These are phyloP conservation scores for Agrilus biguttatus DNA, from an alignment of 2,888 invertebrate genomes.

Conservation along the genomic window DNA sequence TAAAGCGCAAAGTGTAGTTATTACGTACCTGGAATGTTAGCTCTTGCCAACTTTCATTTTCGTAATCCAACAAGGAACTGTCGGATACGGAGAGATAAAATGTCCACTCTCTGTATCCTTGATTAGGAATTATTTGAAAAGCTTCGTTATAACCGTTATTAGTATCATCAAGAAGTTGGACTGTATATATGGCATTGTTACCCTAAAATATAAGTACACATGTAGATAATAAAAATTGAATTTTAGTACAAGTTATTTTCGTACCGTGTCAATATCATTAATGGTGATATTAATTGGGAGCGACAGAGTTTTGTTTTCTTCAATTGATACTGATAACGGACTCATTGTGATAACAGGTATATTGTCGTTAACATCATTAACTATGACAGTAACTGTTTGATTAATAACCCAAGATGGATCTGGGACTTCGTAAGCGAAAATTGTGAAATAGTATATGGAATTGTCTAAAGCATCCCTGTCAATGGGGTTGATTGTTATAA, in stretches of 20 bases:
- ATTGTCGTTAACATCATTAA: constrained; percentile 52
- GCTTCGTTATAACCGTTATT: constrained; percentile 28
- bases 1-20: too few species aligned
- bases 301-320: constrained; percentile 39
- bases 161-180: constrained; percentile 24
- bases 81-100: constrained; percentile 43
- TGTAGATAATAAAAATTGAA: background rate
- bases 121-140: constrained; percentile 44
- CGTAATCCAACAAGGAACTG: constrained; percentile 43
- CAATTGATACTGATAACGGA: constrained; percentile 27
- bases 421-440: constrained; percentile 24
- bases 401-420: constrained; percentile 12
- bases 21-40: constrained; percentile 29
- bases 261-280: constrained; percentile 27
- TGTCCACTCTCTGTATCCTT: constrained; percentile 42
- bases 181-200: constrained; percentile 41
- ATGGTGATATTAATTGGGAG: constrained; percentile 36
- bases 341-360: constrained; percentile 34
- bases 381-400: constrained; percentile 22
- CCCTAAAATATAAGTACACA: too few species aligned
- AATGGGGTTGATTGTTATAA: constrained; percentile 22
- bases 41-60: constrained; percentile 34
- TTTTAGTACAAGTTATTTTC: background rate
- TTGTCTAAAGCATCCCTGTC: constrained; percentile 24
- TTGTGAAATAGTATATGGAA: constrained; percentile 18